phyloP scores from a whole-genome alignment of 2,113 vertebrate species.

The Pomatorhinus ruficollis region DNA sequence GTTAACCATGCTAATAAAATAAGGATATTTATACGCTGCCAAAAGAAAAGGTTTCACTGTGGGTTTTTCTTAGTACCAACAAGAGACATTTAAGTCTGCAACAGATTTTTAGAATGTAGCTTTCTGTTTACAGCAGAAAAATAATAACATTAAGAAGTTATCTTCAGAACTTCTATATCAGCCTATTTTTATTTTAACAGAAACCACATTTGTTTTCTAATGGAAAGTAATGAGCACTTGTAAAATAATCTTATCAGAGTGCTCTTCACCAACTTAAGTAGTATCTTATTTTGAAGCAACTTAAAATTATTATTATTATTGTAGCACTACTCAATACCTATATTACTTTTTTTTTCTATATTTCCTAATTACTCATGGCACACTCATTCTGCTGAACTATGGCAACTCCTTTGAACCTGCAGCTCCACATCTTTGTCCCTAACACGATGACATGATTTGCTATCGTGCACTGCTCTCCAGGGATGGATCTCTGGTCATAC shows the following conservation, averaged over 20 bases:
- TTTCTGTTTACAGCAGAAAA: neutral
- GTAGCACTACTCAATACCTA: neutral
- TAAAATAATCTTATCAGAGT: neutral
- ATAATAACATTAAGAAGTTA: neutral
- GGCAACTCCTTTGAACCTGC: neutral
- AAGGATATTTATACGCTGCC: neutral
- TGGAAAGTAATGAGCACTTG: neutral
- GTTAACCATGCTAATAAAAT: neutral
- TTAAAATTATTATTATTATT: neutral
- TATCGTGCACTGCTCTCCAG: neutral
- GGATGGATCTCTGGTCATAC: neutral
- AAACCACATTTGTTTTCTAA: neutral
- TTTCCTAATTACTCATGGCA: neutral
- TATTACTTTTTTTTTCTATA: neutral
- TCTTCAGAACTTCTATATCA: neutral
- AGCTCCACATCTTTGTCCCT: neutral
- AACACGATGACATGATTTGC: neutral
- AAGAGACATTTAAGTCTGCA: neutral
- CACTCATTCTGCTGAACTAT: neutral
- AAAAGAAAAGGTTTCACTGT: neutral
- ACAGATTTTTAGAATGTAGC: neutral
- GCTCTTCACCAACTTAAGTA: neutral
- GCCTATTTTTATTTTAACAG: neutral
- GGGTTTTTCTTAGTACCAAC: neutral
- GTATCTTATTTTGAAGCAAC: neutral